phyloP scores from a whole-genome alignment of 2,888 invertebrate species.

The Pogonocherus hispidulus region DNA sequence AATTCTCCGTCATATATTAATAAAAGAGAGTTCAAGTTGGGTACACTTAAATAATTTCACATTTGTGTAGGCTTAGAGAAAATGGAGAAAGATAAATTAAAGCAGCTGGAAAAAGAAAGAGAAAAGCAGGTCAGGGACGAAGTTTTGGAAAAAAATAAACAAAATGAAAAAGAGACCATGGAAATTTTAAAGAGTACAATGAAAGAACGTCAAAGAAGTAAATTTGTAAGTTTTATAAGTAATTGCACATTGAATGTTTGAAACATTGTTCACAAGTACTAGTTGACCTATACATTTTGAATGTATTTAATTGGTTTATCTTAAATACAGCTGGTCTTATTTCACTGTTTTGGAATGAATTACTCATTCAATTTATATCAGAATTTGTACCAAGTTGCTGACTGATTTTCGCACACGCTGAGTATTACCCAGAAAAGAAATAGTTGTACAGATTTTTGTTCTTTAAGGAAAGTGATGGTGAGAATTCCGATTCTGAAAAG shows the following conservation, averaged over 20 bases:
- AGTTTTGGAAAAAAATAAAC: constrained; percentile 70
- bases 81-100: constrained; percentile 95
- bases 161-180: constrained; percentile 71
- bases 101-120: constrained; percentile 85
- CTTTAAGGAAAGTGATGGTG: constrained; percentile 63
- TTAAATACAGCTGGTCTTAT: no score
- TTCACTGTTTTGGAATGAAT: no score
- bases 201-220: constrained; percentile 71
- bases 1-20: constrained; percentile 36
- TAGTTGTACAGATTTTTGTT: neutral
- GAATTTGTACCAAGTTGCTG: no score
- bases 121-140: constrained; percentile 77
- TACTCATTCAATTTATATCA: no score
- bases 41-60: neutral
- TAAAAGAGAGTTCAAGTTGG: neutral
- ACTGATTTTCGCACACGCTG: neutral
- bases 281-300: no score
- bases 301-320: no score
- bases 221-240: constrained; percentile 71
- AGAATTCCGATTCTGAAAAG: constrained; percentile 72
- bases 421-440: neutral
- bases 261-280: neutral
- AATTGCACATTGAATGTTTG: neutral
- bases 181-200: constrained; percentile 65
- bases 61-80: constrained; percentile 86